Base-by-base conservation (phyloP, 2,113 vertebrate genomes). In the Grantiella picta region DNA sequence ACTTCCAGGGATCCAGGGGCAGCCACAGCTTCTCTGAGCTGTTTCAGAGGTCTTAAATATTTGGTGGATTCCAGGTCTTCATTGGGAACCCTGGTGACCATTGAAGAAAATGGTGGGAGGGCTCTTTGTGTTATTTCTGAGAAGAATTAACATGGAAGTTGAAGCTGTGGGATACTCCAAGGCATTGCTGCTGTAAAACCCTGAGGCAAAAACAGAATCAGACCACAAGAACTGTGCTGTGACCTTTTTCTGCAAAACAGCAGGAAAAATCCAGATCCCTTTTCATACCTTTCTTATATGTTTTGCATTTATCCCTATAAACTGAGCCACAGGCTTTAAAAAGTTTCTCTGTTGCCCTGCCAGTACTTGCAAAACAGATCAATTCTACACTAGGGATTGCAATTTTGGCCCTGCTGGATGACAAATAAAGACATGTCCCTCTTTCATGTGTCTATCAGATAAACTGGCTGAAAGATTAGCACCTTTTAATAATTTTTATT, bases 291-390 rank as follows among this genome's bases (percentile, higher is more conserved):
- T 94, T 71, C 60, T 57, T 76, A 40, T 79, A 52, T 72, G 87
- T 60, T 93, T 92, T 88, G 63, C 38, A 52, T 85, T 95, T 95
- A 83, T 76, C 68, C 75, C 18, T 47, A 50, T 66, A 90, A 93
- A 79, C 20, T 12, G 33, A 73, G 68, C 54, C 44, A 78, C 15
- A 66, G 50, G 6, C 68, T 85, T 90, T 71, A 47, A 80, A 82
- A 77, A n/a, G 27, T 60, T 85, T 31, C 47, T 92, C 47, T 90
- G 54, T 90, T 90, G 22, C 75, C 59, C 73, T 63, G 82, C 76
- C 89, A 92, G 42, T 63, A 45, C 47, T 92, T 81, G 85, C 72
- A 88, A 96, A 95, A 81, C 11, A 59, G 45, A 82, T 87, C 29
- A 76, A 12, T 92, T 85, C 59, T 69, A 42, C 42, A 15, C 10